Evolutionary conservation across 2,888 invertebrate species (phyloP), one percentile per base, ranked within the genome.

Genomic region (Argyresthia albistria): DNA sequence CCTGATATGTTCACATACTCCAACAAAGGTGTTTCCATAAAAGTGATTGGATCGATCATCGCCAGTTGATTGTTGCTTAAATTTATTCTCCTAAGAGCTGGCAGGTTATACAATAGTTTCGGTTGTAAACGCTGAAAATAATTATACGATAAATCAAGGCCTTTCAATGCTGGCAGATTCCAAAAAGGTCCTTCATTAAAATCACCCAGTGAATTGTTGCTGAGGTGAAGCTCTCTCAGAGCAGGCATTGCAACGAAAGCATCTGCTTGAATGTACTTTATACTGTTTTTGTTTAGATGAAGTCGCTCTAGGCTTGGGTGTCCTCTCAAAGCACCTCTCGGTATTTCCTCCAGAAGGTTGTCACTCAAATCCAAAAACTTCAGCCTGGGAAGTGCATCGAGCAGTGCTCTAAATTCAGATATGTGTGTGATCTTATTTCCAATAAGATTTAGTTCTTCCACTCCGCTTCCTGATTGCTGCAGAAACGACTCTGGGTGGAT

Each of bases 231-330:
- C 67, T 96, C 95, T 60, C 95, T 88, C 42, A 97, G 76, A 0
- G 95, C 93, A 0, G 95, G 95, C 92, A 97, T 93, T 12, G 93
- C 93, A 68, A 92, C 90, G 67, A 97, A 92, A 0, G 95, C 93
- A 67, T 95, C 94, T 43, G 92, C 87, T 62, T 95, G 93, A 53
- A 96, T 91, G 50, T 90, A 89, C 55, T 90, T 90, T 50, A 96
- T 89, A 57, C 89, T 90, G 65, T 97, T 97, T 72, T 93, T 91
- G 67, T 95, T 93, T 54, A 96, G 83, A 79, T 95, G 93, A 37
- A 96, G 80, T 60, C 94, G 89, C 75, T 95, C 95, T 59, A 97
- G 73, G 51, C 92, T 93, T 0, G 93, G 91, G 68, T 96, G 95
- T 1, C 95, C 95, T 62, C 93, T 88, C 9, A 96, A 70, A 0